Percentiles rank a stretch among this genome's conserved stretches.
Conservation (phyloP, 2,113 vertebrate genomes). For the Holacanthus passer region DNA sequence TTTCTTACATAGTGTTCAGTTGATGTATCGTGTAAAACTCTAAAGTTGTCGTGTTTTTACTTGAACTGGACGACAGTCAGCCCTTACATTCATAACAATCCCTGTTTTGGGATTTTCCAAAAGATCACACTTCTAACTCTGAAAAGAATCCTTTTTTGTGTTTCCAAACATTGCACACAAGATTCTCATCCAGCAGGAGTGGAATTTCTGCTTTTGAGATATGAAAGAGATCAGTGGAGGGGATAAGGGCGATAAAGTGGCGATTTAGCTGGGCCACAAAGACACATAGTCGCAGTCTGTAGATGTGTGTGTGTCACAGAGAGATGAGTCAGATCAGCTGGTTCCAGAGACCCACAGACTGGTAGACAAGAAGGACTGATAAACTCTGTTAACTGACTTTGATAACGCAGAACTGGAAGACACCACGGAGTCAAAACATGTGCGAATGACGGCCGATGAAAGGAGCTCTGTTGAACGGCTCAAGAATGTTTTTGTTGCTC, state of each 20-base stretch:
- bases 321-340: conserved; percentile 36
- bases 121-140: not conserved
- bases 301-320: conserved; percentile 29
- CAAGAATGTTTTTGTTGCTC: conserved; percentile 60
- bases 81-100: not conserved
- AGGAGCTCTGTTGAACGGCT: conserved; percentile 47
- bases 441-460: conserved; percentile 31
- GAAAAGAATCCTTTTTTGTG: conserved; percentile 1
- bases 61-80: not conserved
- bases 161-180: conserved; percentile 14
- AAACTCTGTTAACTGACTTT: conserved; percentile 49
- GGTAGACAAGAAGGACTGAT: conserved; percentile 48
- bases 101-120: not conserved
- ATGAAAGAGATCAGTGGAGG: not conserved
- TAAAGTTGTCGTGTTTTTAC: conserved; percentile 1
- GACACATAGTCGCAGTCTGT: conserved; percentile 43
- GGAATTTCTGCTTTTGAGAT: conserved; percentile 51
- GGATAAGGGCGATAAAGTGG: conserved; percentile 33
- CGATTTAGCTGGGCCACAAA: conserved; percentile 37
- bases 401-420: conserved; percentile 61
- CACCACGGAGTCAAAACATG: conserved; percentile 69
- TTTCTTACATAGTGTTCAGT: not conserved
- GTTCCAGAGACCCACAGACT: conserved; percentile 31
- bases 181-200: conserved; percentile 27
- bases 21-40: not conserved